A percentile compares a stretch with the other conserved stretches of the same genome.
These are phyloP conservation scores for Schizaphis graminum DNA, from an alignment of 2,888 invertebrate genomes.

Conservation along the genomic window DNA sequence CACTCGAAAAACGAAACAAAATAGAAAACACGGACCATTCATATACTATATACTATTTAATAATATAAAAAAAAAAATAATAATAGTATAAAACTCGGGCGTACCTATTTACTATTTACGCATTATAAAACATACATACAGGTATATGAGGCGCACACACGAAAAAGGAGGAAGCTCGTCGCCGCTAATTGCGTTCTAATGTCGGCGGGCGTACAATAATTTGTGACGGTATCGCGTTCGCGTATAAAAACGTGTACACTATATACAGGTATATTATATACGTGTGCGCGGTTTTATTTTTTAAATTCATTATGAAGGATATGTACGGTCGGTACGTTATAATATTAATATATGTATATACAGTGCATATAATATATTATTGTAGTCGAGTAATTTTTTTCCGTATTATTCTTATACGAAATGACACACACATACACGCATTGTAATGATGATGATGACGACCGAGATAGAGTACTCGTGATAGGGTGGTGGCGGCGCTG, in stretches of 20 bases:
- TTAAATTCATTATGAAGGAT: constrained; percentile 23
- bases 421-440: constrained; percentile 46
- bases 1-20: constrained; percentile 1
- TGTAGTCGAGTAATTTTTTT: constrained; percentile 2
- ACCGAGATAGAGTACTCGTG: constrained; percentile 10
- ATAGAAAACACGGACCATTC: background rate
- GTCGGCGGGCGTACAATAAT: constrained; percentile 23
- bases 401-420: background rate
- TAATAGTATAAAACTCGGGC: background rate
- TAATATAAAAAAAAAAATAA: background rate
- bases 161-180: constrained; percentile 47
- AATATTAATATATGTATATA: background rate
- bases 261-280: background rate
- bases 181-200: constrained; percentile 62
- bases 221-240: constrained; percentile 41
- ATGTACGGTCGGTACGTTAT: constrained; percentile 22
- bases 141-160: background rate
- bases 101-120: background rate
- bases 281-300: background rate
- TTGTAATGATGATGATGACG: constrained; percentile 54
- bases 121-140: background rate
- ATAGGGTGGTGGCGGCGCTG: background rate
- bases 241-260: background rate
- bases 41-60: background rate
- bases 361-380: constrained; percentile 11